Conservation (phyloP, 1,140 invertebrate genomes). For the Agrypnia vestita region DNA sequence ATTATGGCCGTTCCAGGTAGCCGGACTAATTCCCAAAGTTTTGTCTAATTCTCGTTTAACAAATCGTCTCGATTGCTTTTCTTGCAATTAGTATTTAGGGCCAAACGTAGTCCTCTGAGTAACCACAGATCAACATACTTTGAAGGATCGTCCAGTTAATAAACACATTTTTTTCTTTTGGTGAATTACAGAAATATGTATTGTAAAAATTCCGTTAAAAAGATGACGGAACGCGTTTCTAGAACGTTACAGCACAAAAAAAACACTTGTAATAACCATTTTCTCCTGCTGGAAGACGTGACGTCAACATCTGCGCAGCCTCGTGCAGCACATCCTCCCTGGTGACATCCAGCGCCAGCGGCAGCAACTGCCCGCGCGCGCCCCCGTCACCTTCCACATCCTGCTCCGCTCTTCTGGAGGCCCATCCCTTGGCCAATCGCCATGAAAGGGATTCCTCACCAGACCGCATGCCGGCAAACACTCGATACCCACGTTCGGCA, state of each 20-base stretch:
- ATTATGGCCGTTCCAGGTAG: no score
- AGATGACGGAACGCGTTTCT: background rate
- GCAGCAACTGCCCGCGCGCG: slow-evolving; percentile 74
- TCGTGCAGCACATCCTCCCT: slow-evolving; percentile 85
- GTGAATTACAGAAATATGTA: no score
- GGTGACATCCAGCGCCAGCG: slow-evolving; percentile 84
- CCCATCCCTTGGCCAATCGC: slow-evolving; percentile 75
- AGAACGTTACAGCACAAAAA: slow-evolving; percentile 54
- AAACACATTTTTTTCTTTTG: no score
- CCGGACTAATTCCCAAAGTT: no score
- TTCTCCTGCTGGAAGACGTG: slow-evolving; percentile 86
- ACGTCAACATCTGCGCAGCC: slow-evolving; percentile 82
- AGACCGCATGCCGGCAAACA: slow-evolving; percentile 82
- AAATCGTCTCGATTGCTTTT: no score
- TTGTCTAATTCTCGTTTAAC: no score
- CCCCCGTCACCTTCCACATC: slow-evolving; percentile 71
- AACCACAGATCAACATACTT: no score
- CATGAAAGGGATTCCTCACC: slow-evolving; percentile 72
- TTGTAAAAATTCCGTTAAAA: no score
- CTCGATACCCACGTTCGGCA: slow-evolving; percentile 79
- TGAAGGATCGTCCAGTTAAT: no score
- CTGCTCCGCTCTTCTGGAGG: slow-evolving; percentile 73
- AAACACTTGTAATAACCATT: slow-evolving; percentile 73
- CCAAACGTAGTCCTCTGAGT: no score
- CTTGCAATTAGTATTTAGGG: no score